Evolutionary conservation across 2,113 vertebrate genomes (phyloP), one percentile per base, ranked within the genome.

Genomic region (Aspidoscelis tigris): DNA sequence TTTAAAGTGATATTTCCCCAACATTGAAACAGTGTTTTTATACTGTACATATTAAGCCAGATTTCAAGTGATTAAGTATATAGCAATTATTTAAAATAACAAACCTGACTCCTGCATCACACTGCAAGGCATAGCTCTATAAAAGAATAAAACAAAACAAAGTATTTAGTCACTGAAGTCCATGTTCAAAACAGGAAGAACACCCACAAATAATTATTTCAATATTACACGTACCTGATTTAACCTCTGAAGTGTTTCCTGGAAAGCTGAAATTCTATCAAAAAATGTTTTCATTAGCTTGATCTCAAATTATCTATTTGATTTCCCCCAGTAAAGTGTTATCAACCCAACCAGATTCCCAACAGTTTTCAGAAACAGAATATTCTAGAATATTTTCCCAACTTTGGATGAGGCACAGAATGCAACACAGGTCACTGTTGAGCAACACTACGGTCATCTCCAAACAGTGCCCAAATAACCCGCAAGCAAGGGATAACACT

Each of bases 191-290:
- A 78, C 80, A 1, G 43, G 50, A 7, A 73, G 1, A 5, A 18
- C 85, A 83, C 83, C 55, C 55, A 43, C 90, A 88, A 20, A 89
- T 89, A 85, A 0, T 91, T 74, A 66, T 86, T 83, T 66, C 74
- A 21, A 26, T 12, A 33, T 87, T 58, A 47, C 95, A 96, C 73
- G 39, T 95, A 96, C 96, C 95, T 96, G 92, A 82, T 94, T 95
- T 89, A 95, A 0, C 61, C 66, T 88, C 86, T 92, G 88, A 84
- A 96, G 90, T 21, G 94, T 96, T 94, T 92, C 94, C 88, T 95
- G 96, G 92, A 96, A 93, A 39, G 94, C 95, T 85, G 93, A 94
- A 92, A 93, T 87, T 55, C 96, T 96, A 94, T 94, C 88, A 94
- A n/a, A 87, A 89, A 84, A 47, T 33, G 53, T 81, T 77, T 55